Evolutionary conservation across 2,113 vertebrate genomes (phyloP), one percentile per base, ranked within the genome.

Genomic region (Oenanthe melanoleuca): DNA sequence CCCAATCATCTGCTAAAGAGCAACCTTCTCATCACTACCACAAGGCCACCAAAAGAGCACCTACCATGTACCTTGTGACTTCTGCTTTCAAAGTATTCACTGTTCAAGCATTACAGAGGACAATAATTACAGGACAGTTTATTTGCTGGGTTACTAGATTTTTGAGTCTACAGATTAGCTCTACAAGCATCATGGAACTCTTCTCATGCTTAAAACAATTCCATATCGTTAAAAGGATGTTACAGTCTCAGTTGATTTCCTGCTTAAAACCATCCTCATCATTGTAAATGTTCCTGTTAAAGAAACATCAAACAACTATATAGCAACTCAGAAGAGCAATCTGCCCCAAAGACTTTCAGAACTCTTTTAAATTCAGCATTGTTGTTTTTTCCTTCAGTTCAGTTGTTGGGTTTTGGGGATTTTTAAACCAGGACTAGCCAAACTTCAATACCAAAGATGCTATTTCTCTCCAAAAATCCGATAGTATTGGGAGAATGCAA

Each of bases 11-110:
- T 70, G 50, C 44, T 83, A 44, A 31, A 52, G 12, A 77, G 5
- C 18, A 92, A 45, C 59, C 16, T 55, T 37, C n/a, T 44, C 15
- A 59, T 77, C 12, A 5, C 21, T 66, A 63, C 21, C 21, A 57
- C 10, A 53, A 64, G 13, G 18, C 12, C 78, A 63, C 20, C 53
- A 52, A 55, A 73, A 82, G 11, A 75, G 24, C 11, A 84, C 2
- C 33, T 83, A 38, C 20, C 23, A 61, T 0, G 0, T 11, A 53
- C 7, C 8, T 31, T 22, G 5, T 9, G 5, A 23, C 0, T 45
- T 79, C n/a, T 56, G 6, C n/a, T 77, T 72, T 75, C 52, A 67
- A 75, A 88, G 19, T 15, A 38, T 34, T 66, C 59, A 33, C 34
- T 55, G 11, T 4, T 65, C 28, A 80, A 63, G 33, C 1, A 4